A percentile compares a stretch with the other conserved stretches of the same genome.
phyloP scores from a whole-genome alignment of 2,888 invertebrate species.

The Harmothoe impar region DNA sequence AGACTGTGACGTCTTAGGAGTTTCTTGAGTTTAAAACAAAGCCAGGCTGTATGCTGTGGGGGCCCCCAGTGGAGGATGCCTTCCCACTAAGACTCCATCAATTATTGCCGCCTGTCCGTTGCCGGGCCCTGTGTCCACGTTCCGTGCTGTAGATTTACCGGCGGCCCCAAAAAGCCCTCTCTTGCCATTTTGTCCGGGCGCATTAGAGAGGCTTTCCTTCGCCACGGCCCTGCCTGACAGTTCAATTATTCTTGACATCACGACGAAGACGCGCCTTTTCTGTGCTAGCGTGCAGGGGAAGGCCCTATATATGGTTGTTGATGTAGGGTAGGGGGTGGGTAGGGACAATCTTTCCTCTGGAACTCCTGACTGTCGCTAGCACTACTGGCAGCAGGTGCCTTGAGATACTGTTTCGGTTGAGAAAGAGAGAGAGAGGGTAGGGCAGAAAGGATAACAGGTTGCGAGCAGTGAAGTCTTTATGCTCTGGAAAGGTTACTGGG shows the following conservation, averaged over 20 bases:
- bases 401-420: neutral
- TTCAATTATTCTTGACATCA: slow-evolving; percentile 59
- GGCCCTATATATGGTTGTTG: no score
- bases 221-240: slow-evolving; percentile 36
- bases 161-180: slow-evolving; percentile 42
- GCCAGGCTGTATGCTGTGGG: neutral
- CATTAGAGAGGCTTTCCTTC: slow-evolving; percentile 59
- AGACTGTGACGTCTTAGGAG: slow-evolving; percentile 32
- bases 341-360: neutral
- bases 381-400: neutral
- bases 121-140: slow-evolving; percentile 41
- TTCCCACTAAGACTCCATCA: slow-evolving; percentile 36
- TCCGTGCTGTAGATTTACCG: slow-evolving; percentile 37
- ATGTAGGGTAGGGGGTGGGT: neutral
- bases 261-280: slow-evolving; percentile 24
- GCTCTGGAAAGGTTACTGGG: neutral
- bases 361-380: neutral
- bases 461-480: neutral
- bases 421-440: neutral
- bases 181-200: slow-evolving; percentile 59
- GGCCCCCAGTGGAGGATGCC: neutral
- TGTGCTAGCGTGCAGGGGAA: slow-evolving; percentile 5
- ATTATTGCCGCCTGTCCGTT: slow-evolving; percentile 3
- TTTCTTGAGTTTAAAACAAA: slow-evolving; percentile 54
- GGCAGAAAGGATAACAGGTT: neutral